Percentiles rank a stretch among this genome's conserved stretches.
Evolutionary conservation across 1,140 invertebrate species (phyloP).

Genomic region (Belonocnema kinseyi): DNA sequence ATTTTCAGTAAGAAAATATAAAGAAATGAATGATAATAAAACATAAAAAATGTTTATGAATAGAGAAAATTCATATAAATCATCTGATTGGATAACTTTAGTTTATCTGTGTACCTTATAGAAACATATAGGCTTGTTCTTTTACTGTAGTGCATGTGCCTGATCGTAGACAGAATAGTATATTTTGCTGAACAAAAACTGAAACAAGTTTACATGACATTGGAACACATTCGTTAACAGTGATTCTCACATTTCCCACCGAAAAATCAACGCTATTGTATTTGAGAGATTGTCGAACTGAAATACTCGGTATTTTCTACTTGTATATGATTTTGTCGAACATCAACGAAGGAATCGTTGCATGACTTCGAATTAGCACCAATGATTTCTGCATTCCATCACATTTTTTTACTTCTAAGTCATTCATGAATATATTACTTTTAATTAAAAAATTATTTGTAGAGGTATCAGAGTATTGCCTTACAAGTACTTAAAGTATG

Average conservation of each 20-base stretch:
- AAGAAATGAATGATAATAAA: too few relatives aligned
- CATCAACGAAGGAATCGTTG: conserved; percentile 44
- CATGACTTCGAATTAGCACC: conserved; percentile 32
- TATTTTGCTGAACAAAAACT: conserved; percentile 8
- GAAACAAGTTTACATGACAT: conserved; percentile 20
- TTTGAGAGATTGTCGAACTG: conserved; percentile 1
- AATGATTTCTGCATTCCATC: background rate
- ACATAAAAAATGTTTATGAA: too few relatives aligned
- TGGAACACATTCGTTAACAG: conserved; percentile 17
- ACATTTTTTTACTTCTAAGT: background rate
- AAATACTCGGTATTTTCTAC: background rate
- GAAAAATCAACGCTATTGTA: conserved; percentile 51
- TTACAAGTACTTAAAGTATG: too few relatives aligned
- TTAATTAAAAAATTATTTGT: too few relatives aligned
- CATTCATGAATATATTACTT: too few relatives aligned
- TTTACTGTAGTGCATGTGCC: background rate
- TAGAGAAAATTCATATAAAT: background rate
- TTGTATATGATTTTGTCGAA: conserved; percentile 21
- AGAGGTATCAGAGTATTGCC: too few relatives aligned
- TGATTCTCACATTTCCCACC: conserved; percentile 39
- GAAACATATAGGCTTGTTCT: background rate
- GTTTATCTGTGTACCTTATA: too few relatives aligned
- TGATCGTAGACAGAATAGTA: background rate
- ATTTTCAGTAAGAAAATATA: too few relatives aligned
- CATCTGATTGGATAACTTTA: too few relatives aligned